Evolutionary conservation across 2,797 vertebrate species (phyloP).

Genomic region (Phoeniculus purpureus): DNA sequence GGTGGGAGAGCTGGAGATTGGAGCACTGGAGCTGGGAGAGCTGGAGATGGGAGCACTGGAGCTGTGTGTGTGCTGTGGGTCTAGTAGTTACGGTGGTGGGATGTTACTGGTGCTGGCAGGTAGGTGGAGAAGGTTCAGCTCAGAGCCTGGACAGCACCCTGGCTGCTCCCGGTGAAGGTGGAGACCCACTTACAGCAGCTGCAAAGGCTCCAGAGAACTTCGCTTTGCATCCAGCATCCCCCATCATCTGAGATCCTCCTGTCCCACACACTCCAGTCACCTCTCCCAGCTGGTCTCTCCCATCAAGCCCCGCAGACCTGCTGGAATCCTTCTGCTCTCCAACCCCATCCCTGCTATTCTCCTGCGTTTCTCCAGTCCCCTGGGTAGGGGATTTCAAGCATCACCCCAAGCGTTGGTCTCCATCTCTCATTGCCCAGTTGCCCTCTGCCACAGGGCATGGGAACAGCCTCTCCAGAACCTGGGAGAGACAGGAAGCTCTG

Average conservation of each 20-base stretch:
- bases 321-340: background rate
- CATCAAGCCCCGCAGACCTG: background rate
- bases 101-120: background rate
- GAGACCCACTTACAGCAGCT: background rate
- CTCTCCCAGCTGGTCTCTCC: background rate
- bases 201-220: background rate
- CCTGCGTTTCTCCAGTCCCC: background rate
- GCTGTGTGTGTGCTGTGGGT: background rate
- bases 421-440: accelerated
- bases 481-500: background rate
- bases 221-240: background rate
- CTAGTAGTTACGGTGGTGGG: background rate
- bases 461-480: background rate
- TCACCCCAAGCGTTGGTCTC: background rate
- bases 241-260: background rate
- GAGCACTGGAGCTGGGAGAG: background rate
- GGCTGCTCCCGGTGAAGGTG: background rate
- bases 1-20: no score
- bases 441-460: background rate
- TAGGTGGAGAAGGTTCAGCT: background rate
- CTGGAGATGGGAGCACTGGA: background rate
- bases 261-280: background rate
- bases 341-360: background rate
- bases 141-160: background rate
- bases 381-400: background rate